Percentiles rank a stretch among this genome's conserved stretches.
These are phyloP conservation scores for Charina bottae DNA, from an alignment of 2,113 vertebrate genomes.

Conservation along the genomic window DNA sequence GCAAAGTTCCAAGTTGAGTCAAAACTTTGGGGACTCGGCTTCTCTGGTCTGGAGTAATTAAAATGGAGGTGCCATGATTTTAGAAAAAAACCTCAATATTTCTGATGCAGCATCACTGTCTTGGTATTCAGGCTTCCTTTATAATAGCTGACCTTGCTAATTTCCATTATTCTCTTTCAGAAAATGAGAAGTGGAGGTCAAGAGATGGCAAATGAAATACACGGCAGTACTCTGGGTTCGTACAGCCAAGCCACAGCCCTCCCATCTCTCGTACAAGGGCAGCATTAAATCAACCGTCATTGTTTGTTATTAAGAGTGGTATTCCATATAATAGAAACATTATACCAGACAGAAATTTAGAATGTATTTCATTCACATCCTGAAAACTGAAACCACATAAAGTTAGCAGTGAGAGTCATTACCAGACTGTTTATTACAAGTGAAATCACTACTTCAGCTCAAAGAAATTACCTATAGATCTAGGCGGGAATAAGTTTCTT, in stretches of 20 bases:
- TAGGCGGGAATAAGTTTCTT: slow-evolving; percentile 12
- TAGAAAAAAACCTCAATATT: background rate
- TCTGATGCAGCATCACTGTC: background rate
- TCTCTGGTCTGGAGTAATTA: background rate
- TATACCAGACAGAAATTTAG: background rate
- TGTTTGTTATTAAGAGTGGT: background rate
- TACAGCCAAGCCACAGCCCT: background rate
- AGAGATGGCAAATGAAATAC: background rate
- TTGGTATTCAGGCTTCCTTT: background rate
- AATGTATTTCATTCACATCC: background rate
- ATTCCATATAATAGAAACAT: background rate
- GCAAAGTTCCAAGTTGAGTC: background rate
- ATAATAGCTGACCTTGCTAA: background rate
- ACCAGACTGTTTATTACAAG: background rate
- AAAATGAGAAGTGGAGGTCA: background rate
- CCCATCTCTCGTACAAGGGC: background rate
- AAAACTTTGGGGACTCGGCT: background rate
- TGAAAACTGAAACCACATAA: background rate
- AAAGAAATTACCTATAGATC: slow-evolving; percentile 12
- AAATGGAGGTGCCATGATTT: background rate
- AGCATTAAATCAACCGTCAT: background rate
- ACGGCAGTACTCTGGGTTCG: background rate
- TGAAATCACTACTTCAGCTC: background rate
- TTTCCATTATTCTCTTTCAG: background rate
- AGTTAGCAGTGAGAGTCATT: background rate